Evolutionary conservation across 2,888 invertebrate species (phyloP).

Genomic region (Drosophila bunnanda): DNA sequence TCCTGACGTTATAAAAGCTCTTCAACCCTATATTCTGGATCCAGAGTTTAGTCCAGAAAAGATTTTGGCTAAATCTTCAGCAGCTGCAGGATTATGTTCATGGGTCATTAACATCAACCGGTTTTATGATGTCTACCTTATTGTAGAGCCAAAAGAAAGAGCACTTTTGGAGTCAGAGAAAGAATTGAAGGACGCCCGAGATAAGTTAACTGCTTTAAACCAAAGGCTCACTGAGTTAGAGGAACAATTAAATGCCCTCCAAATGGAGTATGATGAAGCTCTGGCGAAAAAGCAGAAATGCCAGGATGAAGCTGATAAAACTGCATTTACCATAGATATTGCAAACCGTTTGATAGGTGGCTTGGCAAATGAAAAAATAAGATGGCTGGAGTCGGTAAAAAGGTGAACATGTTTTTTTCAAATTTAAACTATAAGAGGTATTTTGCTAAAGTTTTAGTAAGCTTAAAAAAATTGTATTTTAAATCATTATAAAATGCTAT

Average conservation of each 20-base stretch:
- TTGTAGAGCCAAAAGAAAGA: conserved; percentile 95
- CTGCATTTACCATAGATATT: conserved; percentile 93
- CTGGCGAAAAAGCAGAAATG: conserved; percentile 94
- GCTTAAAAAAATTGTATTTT: no score
- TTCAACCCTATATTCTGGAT: conserved; percentile 86
- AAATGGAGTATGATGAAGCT: conserved; percentile 94
- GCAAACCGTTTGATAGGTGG: conserved; percentile 97
- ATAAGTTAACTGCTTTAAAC: conserved; percentile 91
- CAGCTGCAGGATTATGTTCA: conserved; percentile 96
- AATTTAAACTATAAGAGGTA: no score
- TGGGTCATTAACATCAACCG: conserved; percentile 97
- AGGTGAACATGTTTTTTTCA: conserved; percentile 75
- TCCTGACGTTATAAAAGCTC: conserved; percentile 93
- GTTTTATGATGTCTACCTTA: conserved; percentile 95
- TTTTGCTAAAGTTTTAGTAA: no score
- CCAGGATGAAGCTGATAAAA: conserved; percentile 96
- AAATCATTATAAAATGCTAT: no score
- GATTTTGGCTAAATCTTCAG: conserved; percentile 93
- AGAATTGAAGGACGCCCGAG: conserved; percentile 92
- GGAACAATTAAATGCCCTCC: conserved; percentile 90
- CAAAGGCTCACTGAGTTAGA: conserved; percentile 89
- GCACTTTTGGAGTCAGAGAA: conserved; percentile 94
- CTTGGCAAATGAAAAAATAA: conserved; percentile 94
- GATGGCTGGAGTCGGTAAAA: conserved; percentile 90
- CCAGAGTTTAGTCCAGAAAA: conserved; percentile 94